Evolutionary conservation across 2,888 invertebrate species (phyloP).

Genomic region (Polydrusus tereticollis): DNA sequence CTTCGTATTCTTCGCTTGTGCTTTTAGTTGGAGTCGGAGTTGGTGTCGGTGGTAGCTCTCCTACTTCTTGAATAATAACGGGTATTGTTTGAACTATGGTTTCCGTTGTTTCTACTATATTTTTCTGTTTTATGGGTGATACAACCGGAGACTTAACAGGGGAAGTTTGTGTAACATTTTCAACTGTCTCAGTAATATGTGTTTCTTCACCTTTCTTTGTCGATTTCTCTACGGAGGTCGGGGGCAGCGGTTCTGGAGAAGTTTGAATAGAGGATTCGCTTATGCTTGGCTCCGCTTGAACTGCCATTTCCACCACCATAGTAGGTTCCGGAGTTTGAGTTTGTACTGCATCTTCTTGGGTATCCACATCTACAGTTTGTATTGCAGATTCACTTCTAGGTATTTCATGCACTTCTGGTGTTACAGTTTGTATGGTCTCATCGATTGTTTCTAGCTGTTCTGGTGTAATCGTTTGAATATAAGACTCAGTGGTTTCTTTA

Average conservation of each 20-base stretch:
- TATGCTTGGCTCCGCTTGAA: constrained; percentile 57
- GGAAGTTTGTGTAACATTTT: constrained; percentile 50
- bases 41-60: constrained; percentile 52
- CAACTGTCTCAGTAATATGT: constrained; percentile 19
- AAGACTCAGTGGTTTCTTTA: constrained; percentile 63
- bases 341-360: constrained; percentile 63
- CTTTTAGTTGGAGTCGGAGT: constrained; percentile 54
- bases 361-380: constrained; percentile 61
- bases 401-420: constrained; percentile 56
- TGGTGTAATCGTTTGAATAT: constrained; percentile 66
- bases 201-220: background rate
- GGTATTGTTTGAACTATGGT: constrained; percentile 73
- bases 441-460: constrained; percentile 59
- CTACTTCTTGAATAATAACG: constrained; percentile 66
- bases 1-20: constrained; percentile 68
- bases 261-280: constrained; percentile 69
- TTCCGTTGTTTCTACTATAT: constrained; percentile 63
- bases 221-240: constrained; percentile 50
- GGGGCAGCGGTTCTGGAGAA: constrained; percentile 65
- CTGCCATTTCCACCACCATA: constrained; percentile 57
- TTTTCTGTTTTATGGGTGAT: too few relatives aligned
- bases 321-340: constrained; percentile 65
- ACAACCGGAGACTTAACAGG: constrained; percentile 36
- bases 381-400: constrained; percentile 62
- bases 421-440: constrained; percentile 62